Evolutionary conservation across 2,113 vertebrate species (phyloP), one percentile per base, ranked within the genome.

Genomic region (Ammodytes dubius): DNA sequence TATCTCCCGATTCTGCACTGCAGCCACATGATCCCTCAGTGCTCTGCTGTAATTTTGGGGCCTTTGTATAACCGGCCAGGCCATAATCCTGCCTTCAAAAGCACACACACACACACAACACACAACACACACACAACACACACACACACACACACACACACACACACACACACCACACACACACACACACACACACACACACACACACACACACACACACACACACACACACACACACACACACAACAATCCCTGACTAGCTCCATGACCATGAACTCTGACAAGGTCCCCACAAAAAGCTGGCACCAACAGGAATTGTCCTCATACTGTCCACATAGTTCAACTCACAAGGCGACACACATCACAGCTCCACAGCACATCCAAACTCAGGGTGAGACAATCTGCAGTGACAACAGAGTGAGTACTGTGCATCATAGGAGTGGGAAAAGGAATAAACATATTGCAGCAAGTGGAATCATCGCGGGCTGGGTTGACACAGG

Each of bases 321-420:
- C 81, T 81, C 74, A 68, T 82, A 84, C 80, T 75, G 86, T 89
- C 87, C 61, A 80, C 52, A 74, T 74, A 87, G 60, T 68, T 88
- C 83, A 85, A 66, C 78, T 88, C 69, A 80, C 73, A 72, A 43
- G 67, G 49, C 86, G 72, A 49, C 71, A 85, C 39, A 35, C 56
- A 80, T 70, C 68, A 70, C 61, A 74, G 65, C 56, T 7, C 49
- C 70, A 42, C 17, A 27, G 6, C 49, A 57, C 15, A 71, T 74
- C 79, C 79, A 57, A 19, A 59, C 74, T 77, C 82, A 84, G 70
- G 65, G 87, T 70, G 74, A 82, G 64, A 52, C 83, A 63, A 82
- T 87, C 79, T 71, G 68, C 83, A 72, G 65, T 79, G 83, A 87
- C 84, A 86, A 77, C 85, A 67, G 66, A 85, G 81, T 85, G 85